phyloP scores from a whole-genome alignment of 2,113 vertebrate genomes.

The Astatotilapia flaviijosephi region DNA sequence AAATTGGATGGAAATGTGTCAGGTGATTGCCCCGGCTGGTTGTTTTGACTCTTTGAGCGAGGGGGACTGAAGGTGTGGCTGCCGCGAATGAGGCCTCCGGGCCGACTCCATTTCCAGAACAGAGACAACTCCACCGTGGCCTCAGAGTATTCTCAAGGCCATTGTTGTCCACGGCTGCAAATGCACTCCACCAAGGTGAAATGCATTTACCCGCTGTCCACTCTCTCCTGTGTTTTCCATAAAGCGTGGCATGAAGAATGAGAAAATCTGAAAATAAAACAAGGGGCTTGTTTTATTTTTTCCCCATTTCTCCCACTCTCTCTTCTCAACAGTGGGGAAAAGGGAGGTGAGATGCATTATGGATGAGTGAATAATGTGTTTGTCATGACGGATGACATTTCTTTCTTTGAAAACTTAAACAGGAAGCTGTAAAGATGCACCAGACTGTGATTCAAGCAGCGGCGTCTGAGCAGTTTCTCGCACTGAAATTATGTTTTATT shows the following conservation, averaged over 20 bases:
- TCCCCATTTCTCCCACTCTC: not conserved
- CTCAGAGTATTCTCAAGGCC: conserved; percentile 87
- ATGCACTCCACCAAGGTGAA: conserved; percentile 86
- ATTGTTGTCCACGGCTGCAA: conserved; percentile 87
- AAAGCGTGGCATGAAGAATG: conserved; percentile 81
- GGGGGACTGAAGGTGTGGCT: conserved; percentile 81
- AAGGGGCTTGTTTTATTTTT: conserved; percentile 40
- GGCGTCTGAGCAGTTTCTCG: not conserved
- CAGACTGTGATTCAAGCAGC: conserved; percentile 35
- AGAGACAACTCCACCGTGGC: conserved; percentile 76
- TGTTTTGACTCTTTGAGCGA: conserved; percentile 83
- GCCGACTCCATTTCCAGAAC: conserved; percentile 82
- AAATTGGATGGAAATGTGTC: conserved; percentile 99
- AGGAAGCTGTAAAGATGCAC: conserved; percentile 31
- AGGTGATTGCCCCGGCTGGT: conserved; percentile 94
- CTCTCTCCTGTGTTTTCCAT: conserved; percentile 87
- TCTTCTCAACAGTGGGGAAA: conserved; percentile 53
- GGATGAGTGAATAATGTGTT: conserved; percentile 84
- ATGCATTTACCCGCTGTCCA: conserved; percentile 80
- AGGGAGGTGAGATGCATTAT: conserved; percentile 80
- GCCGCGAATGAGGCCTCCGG: conserved; percentile 75
- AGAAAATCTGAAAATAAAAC: conserved; percentile 87
- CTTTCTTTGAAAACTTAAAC: conserved; percentile 66
- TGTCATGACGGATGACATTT: conserved; percentile 74
- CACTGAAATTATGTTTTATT: not conserved